Evolutionary conservation across 2,888 invertebrate species (phyloP).

Genomic region (Lepidonotus clava): DNA sequence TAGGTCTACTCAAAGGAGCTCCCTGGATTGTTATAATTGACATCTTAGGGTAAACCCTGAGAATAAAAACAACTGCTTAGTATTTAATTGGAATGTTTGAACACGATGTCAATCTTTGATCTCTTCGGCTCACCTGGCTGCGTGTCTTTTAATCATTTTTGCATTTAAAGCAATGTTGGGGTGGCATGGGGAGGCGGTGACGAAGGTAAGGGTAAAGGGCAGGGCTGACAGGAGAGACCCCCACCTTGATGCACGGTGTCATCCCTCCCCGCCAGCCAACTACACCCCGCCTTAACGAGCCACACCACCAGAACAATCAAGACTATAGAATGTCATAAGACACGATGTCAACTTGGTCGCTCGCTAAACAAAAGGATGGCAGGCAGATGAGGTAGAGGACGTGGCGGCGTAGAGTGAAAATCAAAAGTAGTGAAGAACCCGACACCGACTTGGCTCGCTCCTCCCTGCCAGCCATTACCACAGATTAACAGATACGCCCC

Average conservation of each 20-base stretch:
- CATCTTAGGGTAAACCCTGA: no score
- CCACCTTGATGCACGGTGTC: slow-evolving; percentile 16
- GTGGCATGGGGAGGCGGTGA: not conserved
- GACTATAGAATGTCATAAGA: slow-evolving; percentile 23
- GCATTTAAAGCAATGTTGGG: not conserved
- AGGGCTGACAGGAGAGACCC: not conserved
- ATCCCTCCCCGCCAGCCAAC: slow-evolving; percentile 5
- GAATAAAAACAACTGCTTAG: not conserved
- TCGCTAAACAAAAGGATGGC: not conserved
- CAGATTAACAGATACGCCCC: not conserved
- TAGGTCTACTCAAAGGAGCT: no score
- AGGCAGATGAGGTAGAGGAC: not conserved
- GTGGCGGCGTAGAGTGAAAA: not conserved
- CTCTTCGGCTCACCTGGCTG: not conserved
- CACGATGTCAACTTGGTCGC: not conserved
- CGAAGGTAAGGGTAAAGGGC: not conserved
- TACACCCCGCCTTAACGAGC: slow-evolving; percentile 3
- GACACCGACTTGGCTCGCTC: not conserved
- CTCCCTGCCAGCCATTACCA: no score
- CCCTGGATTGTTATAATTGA: no score
- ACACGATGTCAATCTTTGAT: not conserved
- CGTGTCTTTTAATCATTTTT: not conserved
- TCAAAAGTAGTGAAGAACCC: not conserved
- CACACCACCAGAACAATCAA: not conserved
- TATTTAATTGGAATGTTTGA: slow-evolving; percentile 18